phyloP scores from a whole-genome alignment of 2,888 invertebrate species.

The Incurvaria masculella region DNA sequence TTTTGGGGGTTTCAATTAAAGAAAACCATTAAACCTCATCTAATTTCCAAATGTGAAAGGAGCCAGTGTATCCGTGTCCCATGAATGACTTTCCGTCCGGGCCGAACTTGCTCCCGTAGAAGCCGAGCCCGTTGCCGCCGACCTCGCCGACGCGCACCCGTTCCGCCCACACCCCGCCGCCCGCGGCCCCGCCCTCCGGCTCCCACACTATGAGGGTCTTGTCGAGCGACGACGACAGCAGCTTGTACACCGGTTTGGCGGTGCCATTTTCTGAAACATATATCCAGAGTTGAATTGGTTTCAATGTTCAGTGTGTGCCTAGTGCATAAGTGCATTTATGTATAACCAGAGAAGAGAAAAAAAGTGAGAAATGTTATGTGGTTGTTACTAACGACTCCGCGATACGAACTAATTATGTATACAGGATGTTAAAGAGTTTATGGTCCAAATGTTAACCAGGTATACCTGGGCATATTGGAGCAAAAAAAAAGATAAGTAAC shows the following conservation, averaged over 20 bases:
- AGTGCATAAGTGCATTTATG: background rate
- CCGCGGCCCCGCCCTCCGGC: slow-evolving; percentile 43
- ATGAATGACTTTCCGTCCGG: slow-evolving; percentile 67
- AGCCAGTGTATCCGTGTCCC: slow-evolving; percentile 89
- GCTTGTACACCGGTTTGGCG: slow-evolving; percentile 33
- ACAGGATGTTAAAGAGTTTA: background rate
- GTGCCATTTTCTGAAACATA: slow-evolving; percentile 15
- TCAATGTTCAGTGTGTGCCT: slow-evolving; percentile 15
- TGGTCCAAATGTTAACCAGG: too few species aligned
- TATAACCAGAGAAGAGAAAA: background rate
- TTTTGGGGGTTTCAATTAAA: too few species aligned
- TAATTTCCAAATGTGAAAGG: slow-evolving; percentile 82
- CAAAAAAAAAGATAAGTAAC: background rate
- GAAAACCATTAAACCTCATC: slow-evolving; percentile 36
- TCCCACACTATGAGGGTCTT: slow-evolving; percentile 92
- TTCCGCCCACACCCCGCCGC: slow-evolving; percentile 77
- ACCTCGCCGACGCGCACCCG: slow-evolving; percentile 84
- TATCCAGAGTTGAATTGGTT: slow-evolving; percentile 16
- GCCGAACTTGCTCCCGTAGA: slow-evolving; percentile 83
- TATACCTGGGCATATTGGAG: too few species aligned
- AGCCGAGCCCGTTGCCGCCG: slow-evolving; percentile 92
- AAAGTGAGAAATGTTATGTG: too few species aligned
- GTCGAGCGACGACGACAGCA: slow-evolving; percentile 89
- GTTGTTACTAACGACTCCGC: background rate
- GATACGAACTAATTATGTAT: background rate